phyloP scores from a whole-genome alignment of 2,888 invertebrate genomes.

The Plebejus melissa region DNA sequence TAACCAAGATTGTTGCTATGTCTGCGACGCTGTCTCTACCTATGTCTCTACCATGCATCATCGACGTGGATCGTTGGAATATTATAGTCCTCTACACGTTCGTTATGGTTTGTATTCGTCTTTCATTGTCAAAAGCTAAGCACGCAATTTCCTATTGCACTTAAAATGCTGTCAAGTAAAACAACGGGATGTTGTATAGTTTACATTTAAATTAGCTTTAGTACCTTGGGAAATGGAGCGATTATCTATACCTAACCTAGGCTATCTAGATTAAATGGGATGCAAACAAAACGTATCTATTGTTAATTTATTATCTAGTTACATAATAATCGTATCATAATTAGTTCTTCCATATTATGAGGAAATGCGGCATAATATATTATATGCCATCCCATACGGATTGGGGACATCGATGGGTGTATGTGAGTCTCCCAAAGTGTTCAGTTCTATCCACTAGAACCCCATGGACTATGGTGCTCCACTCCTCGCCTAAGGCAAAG shows the following conservation, averaged over 20 bases:
- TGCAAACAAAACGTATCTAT: not conserved
- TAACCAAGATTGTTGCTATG: too few species aligned
- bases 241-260: constrained; percentile 15
- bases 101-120: too few species aligned
- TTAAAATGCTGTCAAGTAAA: not conserved
- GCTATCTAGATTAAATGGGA: constrained; percentile 10
- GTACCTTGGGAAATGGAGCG: constrained; percentile 20
- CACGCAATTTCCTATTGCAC: constrained; percentile 4
- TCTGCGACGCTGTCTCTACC: too few species aligned
- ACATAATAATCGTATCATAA: not conserved
- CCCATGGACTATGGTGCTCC: too few species aligned
- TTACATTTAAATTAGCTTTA: constrained; percentile 36
- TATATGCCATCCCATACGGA: too few species aligned
- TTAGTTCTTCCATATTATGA: not conserved
- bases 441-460: too few species aligned
- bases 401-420: too few species aligned
- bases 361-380: too few species aligned
- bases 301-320: constrained; percentile 11
- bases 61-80: too few species aligned
- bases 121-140: not conserved
- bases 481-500: too few species aligned
- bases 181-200: not conserved
- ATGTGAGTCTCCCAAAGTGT: too few species aligned
- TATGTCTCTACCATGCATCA: not conserved
- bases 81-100: too few species aligned